phyloP scores from a whole-genome alignment of 2,113 vertebrate species.

The Mixornis gularis region DNA sequence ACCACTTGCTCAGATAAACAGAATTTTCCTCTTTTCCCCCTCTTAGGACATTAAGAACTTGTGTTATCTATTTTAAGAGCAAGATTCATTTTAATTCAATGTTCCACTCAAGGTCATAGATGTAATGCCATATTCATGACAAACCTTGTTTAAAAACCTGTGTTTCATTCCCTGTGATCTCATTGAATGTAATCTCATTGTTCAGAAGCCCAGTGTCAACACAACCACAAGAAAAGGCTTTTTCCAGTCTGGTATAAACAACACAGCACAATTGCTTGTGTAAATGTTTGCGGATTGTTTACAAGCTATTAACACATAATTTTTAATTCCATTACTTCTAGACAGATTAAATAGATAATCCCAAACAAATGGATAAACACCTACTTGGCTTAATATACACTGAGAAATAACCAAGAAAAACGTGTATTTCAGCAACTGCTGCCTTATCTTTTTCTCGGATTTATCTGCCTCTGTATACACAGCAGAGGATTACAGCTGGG shows the following conservation, averaged over 20 bases:
- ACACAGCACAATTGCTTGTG: not conserved
- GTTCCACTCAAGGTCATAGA: not conserved
- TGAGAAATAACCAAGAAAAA: conserved; percentile 11
- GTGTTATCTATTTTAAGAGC: not conserved
- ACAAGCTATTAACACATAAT: not conserved
- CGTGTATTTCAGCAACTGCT: not conserved
- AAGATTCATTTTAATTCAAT: conserved; percentile 5
- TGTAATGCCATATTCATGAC: not conserved
- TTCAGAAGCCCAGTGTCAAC: not conserved
- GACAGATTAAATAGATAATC: not conserved
- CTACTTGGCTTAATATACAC: not conserved
- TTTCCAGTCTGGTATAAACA: not conserved
- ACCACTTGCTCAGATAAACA: not conserved
- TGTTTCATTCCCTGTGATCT: not conserved
- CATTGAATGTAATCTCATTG: not conserved
- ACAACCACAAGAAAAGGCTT: not conserved
- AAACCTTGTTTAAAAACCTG: not conserved
- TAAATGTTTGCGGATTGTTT: conserved; percentile 5
- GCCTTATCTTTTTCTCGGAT: not conserved
- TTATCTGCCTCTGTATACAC: not conserved
- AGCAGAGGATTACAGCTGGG: not conserved
- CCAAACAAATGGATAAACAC: not conserved
- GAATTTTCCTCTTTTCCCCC: not conserved
- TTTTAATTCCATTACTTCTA: not conserved
- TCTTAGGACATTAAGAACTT: not conserved